phyloP scores from a whole-genome alignment of 2,888 invertebrate genomes.

The Leptarthrus brevirostris region DNA sequence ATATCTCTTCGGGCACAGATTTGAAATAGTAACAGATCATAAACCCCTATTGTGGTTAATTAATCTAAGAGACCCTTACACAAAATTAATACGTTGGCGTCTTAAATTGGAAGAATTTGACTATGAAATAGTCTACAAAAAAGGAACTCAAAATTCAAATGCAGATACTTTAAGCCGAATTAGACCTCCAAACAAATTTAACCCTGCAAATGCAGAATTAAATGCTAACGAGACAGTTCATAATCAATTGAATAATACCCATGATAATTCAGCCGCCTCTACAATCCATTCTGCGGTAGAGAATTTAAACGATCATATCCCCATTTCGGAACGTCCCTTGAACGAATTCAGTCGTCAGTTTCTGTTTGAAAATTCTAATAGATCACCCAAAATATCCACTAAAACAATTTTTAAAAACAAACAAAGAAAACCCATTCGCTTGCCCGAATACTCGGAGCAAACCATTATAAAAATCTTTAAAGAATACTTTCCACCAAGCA shows the following conservation, averaged over 20 bases:
- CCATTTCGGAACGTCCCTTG: conserved; percentile 50
- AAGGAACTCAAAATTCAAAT: conserved; percentile 53
- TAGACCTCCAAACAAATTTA: neutral
- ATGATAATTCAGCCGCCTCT: neutral
- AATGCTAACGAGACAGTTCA: neutral
- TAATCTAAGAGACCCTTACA: conserved; percentile 26
- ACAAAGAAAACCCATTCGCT: neutral
- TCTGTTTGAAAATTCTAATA: conserved; percentile 43
- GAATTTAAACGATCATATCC: conserved; percentile 38
- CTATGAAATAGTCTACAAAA: conserved; percentile 55
- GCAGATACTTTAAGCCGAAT: conserved; percentile 53
- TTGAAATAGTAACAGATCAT: conserved; percentile 51
- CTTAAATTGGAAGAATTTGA: conserved; percentile 55
- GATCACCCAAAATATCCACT: conserved; percentile 19
- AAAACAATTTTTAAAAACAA: conserved; percentile 53
- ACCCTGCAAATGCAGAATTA: neutral
- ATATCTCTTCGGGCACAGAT: conserved; percentile 31
- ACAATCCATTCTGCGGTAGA: conserved; percentile 42
- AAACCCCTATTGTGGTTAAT: conserved; percentile 36
- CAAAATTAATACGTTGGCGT: conserved; percentile 49
- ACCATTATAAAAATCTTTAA: neutral
- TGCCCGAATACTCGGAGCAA: neutral
- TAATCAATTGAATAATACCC: too few relatives aligned
- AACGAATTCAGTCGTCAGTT: conserved; percentile 54
- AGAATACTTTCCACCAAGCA: conserved; percentile 29